Evolutionary conservation across 2,797 vertebrate genomes (phyloP).

Genomic region (Ptychobarbus kaznakovi): DNA sequence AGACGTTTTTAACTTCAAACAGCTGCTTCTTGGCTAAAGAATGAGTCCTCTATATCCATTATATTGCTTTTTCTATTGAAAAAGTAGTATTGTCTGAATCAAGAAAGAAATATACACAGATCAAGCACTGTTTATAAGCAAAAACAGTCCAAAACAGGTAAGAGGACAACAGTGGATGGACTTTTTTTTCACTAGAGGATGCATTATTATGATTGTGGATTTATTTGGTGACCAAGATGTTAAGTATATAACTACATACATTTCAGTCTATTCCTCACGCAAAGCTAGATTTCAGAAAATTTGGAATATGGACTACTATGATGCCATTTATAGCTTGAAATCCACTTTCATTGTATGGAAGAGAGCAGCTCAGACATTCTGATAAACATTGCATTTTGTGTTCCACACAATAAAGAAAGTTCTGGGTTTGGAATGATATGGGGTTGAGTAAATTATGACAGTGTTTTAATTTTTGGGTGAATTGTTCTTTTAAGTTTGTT

Average conservation of each 20-base stretch:
- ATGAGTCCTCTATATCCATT: too few species aligned
- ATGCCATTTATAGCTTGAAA: background rate
- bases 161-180: background rate
- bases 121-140: background rate
- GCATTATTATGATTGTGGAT: background rate
- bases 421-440: background rate
- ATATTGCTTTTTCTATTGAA: background rate
- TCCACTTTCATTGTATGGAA: background rate
- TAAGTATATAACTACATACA: background rate
- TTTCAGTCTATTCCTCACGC: background rate
- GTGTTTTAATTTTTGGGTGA: conserved; percentile 6
- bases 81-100: background rate
- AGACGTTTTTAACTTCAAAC: background rate
- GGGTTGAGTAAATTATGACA: conserved; percentile 1
- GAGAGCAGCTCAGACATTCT: conserved; percentile 1
- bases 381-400: background rate
- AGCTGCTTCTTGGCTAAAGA: background rate
- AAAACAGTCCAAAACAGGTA: background rate
- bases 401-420: background rate
- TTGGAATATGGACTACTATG: background rate
- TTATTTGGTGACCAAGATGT: background rate
- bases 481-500: conserved; percentile 10
- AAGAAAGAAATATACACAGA: background rate
- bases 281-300: background rate
- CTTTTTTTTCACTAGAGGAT: background rate